Evolutionary conservation across 1,140 invertebrate species (phyloP).

Genomic region (Ectropis grisescens): DNA sequence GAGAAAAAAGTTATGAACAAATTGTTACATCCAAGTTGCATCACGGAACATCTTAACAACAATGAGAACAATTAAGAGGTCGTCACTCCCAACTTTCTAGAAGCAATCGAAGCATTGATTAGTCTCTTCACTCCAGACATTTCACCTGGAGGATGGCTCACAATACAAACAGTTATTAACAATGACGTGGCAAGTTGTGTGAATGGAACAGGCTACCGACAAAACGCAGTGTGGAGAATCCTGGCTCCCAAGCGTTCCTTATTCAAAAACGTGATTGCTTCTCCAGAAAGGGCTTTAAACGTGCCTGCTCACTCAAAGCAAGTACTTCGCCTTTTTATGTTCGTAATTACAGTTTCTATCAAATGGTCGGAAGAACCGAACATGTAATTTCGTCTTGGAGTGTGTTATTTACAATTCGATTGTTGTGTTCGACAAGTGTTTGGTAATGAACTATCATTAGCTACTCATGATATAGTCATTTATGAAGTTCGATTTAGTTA

Average conservation of each 20-base stretch:
- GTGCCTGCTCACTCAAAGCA: not conserved
- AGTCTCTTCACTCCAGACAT: conserved; percentile 53
- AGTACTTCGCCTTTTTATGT: not conserved
- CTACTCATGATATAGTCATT: no score
- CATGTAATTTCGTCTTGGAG: no score
- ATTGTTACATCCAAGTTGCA: no score
- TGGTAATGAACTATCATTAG: no score
- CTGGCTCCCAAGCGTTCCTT: conserved; percentile 37
- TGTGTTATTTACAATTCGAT: no score
- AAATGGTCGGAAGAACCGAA: no score
- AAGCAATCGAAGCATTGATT: conserved; percentile 25
- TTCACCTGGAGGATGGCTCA: conserved; percentile 29
- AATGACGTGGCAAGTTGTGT: conserved; percentile 45
- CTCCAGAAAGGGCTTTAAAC: conserved; percentile 4
- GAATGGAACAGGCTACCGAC: conserved; percentile 41
- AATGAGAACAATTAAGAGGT: conserved; percentile 40
- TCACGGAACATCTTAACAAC: no score
- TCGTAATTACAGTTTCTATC: no score
- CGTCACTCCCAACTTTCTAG: conserved; percentile 52
- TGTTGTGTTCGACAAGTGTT: no score
- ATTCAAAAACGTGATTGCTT: conserved; percentile 48
- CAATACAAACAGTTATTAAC: conserved; percentile 45
- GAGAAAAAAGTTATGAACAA: conserved; percentile 10
- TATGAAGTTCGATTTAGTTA: no score
- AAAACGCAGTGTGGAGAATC: conserved; percentile 48